Percentiles rank a stretch among this genome's conserved stretches.
Evolutionary conservation across 2,888 invertebrate species (phyloP).

Genomic region (Caradrina kadenii): DNA sequence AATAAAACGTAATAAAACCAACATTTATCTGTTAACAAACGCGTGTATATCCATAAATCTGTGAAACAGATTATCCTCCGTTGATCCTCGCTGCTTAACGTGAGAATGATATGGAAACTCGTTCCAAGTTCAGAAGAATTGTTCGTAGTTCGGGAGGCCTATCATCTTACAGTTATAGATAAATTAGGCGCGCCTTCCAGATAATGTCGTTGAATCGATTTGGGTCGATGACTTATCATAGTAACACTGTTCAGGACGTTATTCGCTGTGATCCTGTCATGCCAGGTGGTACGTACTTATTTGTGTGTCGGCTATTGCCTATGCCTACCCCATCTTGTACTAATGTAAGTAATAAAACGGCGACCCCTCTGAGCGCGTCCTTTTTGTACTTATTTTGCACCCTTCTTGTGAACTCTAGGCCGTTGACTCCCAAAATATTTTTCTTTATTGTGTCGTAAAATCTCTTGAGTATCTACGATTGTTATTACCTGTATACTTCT

Average conservation of each 20-base stretch:
- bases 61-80: slow-evolving; percentile 52
- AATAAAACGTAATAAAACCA: slow-evolving; percentile 33
- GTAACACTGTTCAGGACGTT: slow-evolving; percentile 41
- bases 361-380: slow-evolving; percentile 72
- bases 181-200: slow-evolving; percentile 54
- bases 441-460: slow-evolving; percentile 69
- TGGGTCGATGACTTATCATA: slow-evolving; percentile 61
- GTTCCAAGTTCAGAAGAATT: slow-evolving; percentile 48
- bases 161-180: slow-evolving; percentile 52
- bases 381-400: slow-evolving; percentile 72
- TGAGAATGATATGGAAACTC: slow-evolving; percentile 48
- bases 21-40: slow-evolving; percentile 44
- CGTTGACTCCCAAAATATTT: slow-evolving; percentile 73
- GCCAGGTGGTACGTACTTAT: slow-evolving; percentile 53
- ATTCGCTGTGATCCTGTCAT: slow-evolving; percentile 36
- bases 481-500: slow-evolving; percentile 65
- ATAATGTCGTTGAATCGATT: slow-evolving; percentile 63
- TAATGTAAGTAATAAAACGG: slow-evolving; percentile 71
- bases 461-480: slow-evolving; percentile 67
- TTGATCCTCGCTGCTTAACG: slow-evolving; percentile 46
- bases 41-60: slow-evolving; percentile 54
- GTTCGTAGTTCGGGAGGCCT: slow-evolving; percentile 41
- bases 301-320: slow-evolving; percentile 55
- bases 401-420: slow-evolving; percentile 76
- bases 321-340: slow-evolving; percentile 69